Percentiles rank a stretch among this genome's conserved stretches.
Conservation (phyloP, 2,113 vertebrate species). For the Tapirus terrestris region DNA sequence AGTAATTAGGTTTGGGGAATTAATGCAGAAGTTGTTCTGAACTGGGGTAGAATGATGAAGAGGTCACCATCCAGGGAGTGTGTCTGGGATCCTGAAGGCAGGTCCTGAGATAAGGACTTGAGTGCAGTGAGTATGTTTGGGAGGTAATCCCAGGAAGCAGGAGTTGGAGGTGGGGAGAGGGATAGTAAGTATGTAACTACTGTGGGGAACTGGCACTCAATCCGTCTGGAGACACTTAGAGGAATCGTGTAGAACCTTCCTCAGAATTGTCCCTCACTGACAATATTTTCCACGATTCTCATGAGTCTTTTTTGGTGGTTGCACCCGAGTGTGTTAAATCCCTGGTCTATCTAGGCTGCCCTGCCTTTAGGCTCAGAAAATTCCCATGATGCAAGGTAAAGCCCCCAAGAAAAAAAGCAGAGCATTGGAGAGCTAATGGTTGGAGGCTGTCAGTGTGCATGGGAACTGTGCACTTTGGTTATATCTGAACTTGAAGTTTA, state of each 20-base stretch:
- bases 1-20: not conserved
- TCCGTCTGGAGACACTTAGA: not conserved
- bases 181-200: not conserved
- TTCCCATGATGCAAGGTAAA: not conserved
- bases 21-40: not conserved
- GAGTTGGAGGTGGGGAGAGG: fast-evolving
- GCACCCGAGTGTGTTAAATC: not conserved
- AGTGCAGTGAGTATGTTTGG: fast-evolving
- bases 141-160: not conserved
- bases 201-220: fast-evolving
- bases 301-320: not conserved
- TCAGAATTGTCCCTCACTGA: not conserved
- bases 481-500: not conserved
- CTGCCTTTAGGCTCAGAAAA: not conserved
- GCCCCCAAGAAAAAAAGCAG: not conserved
- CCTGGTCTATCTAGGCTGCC: not conserved
- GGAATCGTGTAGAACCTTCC: not conserved
- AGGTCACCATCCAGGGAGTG: not conserved
- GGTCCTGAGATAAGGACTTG: not conserved
- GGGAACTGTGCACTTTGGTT: not conserved
- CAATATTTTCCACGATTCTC: not conserved
- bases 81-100: not conserved
- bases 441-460: too few relatives aligned
- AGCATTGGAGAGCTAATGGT: not conserved
- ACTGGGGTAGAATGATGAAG: not conserved